Conservation (phyloP, 2,888 invertebrate species). For the Chelonus formosanus region DNA sequence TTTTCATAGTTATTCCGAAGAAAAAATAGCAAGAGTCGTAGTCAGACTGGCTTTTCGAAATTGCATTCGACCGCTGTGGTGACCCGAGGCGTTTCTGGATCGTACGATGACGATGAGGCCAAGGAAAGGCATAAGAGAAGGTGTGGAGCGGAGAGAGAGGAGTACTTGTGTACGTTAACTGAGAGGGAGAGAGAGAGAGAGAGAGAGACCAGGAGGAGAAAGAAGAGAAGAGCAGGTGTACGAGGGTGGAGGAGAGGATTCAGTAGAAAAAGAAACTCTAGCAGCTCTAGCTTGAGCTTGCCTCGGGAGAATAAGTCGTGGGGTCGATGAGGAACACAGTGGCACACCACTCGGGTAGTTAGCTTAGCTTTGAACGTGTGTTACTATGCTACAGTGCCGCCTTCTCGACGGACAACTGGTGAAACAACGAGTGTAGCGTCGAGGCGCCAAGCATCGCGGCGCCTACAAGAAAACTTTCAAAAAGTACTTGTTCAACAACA, state of each 20-base stretch:
- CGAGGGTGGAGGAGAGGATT: conserved; percentile 64
- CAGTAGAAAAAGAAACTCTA: conserved; percentile 29
- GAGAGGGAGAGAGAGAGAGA: background rate
- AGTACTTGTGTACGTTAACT: conserved; percentile 24
- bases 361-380: conserved; percentile 50
- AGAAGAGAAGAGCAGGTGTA: conserved; percentile 18
- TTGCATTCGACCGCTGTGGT: conserved; percentile 39
- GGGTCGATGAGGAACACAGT: conserved; percentile 60
- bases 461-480: conserved; percentile 4
- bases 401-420: conserved; percentile 32
- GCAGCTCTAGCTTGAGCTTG: conserved; percentile 16
- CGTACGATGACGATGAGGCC: conserved; percentile 41
- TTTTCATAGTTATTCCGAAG: conserved; percentile 12
- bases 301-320: conserved; percentile 55
- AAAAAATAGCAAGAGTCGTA: conserved; percentile 2
- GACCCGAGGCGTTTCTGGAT: conserved; percentile 41
- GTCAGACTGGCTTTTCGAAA: conserved; percentile 34
- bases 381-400: conserved; percentile 63
- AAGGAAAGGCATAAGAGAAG: conserved; percentile 33
- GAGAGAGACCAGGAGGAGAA: conserved; percentile 6
- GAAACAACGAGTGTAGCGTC: conserved; percentile 11
- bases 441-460: conserved; percentile 36
- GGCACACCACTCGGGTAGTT: conserved; percentile 62
- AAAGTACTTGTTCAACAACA: background rate
- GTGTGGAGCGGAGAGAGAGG: conserved; percentile 48